Percentiles rank a stretch among this genome's conserved stretches.
phyloP scores from a whole-genome alignment of 2,797 vertebrate species.

The Pitangus sulphuratus region DNA sequence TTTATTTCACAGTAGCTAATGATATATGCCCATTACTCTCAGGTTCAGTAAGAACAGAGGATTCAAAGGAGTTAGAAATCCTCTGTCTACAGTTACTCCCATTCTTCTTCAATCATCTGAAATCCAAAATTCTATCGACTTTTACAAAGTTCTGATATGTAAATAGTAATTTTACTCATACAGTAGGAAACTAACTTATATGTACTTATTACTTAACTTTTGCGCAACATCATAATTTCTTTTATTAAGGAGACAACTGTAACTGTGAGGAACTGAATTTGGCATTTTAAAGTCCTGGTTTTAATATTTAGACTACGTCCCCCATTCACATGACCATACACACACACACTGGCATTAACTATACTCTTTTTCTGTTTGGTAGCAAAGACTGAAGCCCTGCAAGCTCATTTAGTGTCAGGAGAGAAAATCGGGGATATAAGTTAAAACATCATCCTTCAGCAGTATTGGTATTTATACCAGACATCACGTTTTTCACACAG shows the following conservation, averaged over 20 bases:
- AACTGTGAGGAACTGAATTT: neutral
- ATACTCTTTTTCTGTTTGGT: neutral
- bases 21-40: neutral
- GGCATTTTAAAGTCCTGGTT: neutral
- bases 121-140: neutral
- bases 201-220: neutral
- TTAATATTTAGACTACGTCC: neutral
- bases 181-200: neutral
- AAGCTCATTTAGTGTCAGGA: neutral
- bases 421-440: neutral
- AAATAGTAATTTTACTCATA: neutral
- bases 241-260: neutral
- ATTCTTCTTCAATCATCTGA: neutral
- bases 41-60: neutral
- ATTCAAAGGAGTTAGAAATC: neutral
- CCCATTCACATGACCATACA: neutral
- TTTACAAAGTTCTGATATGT: neutral
- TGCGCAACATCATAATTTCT: neutral
- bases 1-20: neutral
- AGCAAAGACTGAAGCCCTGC: neutral
- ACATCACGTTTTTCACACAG: fast-evolving
- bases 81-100: fast-evolving
- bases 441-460: fast-evolving
- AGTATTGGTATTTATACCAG: fast-evolving
- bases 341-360: neutral